Percentiles rank a stretch among this genome's conserved stretches.
phyloP scores from a whole-genome alignment of 2,888 invertebrate species.

The Acleris holmiana region DNA sequence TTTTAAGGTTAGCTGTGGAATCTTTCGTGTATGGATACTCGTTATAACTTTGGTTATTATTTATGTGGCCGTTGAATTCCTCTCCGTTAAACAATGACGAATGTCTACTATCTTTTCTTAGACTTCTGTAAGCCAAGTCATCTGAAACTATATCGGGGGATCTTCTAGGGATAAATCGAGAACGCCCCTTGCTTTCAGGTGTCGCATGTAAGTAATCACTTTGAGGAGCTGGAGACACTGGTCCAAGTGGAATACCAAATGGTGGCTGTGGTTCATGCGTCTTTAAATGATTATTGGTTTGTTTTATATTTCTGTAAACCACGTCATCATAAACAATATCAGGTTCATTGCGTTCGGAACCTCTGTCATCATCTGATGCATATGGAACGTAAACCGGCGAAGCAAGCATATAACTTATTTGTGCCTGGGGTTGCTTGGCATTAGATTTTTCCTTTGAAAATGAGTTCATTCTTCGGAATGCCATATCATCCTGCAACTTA shows the following conservation, averaged over 20 bases:
- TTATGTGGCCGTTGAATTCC: slow-evolving; percentile 76
- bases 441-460: slow-evolving; percentile 79
- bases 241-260: slow-evolving; percentile 95
- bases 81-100: slow-evolving; percentile 77
- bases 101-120: slow-evolving; percentile 91
- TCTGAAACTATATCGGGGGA: slow-evolving; percentile 94
- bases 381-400: slow-evolving; percentile 87
- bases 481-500: slow-evolving; percentile 91
- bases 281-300: slow-evolving; percentile 89
- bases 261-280: slow-evolving; percentile 93
- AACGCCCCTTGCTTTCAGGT: slow-evolving; percentile 85
- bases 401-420: slow-evolving; percentile 87
- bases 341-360: slow-evolving; percentile 88
- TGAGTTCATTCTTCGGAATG: slow-evolving; percentile 88
- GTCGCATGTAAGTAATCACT: slow-evolving; percentile 93
- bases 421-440: slow-evolving; percentile 70
- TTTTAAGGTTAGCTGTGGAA: slow-evolving; percentile 81
- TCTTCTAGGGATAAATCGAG: slow-evolving; percentile 86
- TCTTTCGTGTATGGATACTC: slow-evolving; percentile 70
- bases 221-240: slow-evolving; percentile 90
- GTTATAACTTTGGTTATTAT: slow-evolving; percentile 72
- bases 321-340: slow-evolving; percentile 94
- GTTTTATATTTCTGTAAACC: slow-evolving; percentile 91
- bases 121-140: slow-evolving; percentile 93
- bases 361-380: slow-evolving; percentile 76